phyloP scores from a whole-genome alignment of 1,140 invertebrate species.

The Sycophila sp. region DNA sequence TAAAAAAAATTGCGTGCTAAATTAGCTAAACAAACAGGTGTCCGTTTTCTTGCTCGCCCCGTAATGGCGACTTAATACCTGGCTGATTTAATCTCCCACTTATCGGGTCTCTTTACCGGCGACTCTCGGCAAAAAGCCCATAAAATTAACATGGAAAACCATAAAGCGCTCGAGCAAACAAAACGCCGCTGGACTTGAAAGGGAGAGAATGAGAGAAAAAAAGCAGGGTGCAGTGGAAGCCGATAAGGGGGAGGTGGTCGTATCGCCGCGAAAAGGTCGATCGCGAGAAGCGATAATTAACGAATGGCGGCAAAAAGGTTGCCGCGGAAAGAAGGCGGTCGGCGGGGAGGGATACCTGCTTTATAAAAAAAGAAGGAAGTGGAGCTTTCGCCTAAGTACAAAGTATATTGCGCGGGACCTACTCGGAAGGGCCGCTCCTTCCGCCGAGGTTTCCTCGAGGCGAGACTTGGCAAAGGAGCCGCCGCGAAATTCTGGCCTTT shows the following conservation, averaged over 20 bases:
- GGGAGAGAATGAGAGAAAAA: background rate
- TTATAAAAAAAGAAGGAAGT: conserved; percentile 33
- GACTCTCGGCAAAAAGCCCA: background rate
- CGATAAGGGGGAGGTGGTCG: no score
- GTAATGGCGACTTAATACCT: no score
- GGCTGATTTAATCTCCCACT: background rate
- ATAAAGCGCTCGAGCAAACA: conserved; percentile 12
- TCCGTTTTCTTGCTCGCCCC: no score
- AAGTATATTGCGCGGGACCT: conserved; percentile 16
- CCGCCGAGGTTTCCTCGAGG: conserved; percentile 8
- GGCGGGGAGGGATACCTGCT: no score
- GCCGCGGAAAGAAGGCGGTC: no score
- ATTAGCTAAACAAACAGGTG: no score
- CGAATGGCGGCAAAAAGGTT: conserved; percentile 44
- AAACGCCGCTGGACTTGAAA: background rate
- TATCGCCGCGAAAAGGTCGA: no score
- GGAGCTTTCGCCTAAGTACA: conserved; percentile 36
- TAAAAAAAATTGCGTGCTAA: no score
- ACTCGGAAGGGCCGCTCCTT: conserved; percentile 33
- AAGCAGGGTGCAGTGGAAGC: no score
- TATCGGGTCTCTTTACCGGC: background rate
- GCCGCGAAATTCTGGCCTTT: background rate
- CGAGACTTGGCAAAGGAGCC: no score
- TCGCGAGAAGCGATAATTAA: conserved; percentile 22
- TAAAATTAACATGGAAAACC: conserved; percentile 27